These are phyloP conservation scores for Anguilla pacifica DNA, from an alignment of 2,797 vertebrate species.

Conservation along the genomic window DNA sequence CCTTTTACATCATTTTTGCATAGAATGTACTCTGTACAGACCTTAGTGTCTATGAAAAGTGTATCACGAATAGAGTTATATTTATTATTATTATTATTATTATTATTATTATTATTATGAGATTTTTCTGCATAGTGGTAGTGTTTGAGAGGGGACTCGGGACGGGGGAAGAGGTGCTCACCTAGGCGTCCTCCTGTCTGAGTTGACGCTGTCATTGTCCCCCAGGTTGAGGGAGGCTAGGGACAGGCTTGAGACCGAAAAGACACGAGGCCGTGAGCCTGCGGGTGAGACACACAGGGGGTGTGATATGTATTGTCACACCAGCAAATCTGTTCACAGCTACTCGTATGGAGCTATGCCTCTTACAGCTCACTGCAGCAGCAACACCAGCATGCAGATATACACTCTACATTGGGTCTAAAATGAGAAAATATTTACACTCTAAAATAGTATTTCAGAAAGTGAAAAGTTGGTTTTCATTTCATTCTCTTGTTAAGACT, in stretches of 20 bases:
- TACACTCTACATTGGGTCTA: neutral
- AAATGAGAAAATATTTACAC: neutral
- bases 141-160: neutral
- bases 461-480: neutral
- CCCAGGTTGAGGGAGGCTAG: slow-evolving; percentile 92
- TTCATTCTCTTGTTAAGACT: too few relatives aligned
- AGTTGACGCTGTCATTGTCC: slow-evolving; percentile 83
- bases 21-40: neutral
- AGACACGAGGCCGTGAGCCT: slow-evolving; percentile 83
- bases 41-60: too few relatives aligned
- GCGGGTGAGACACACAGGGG: slow-evolving; percentile 57
- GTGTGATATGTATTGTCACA: slow-evolving; percentile 20
- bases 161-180: slow-evolving; percentile 55
- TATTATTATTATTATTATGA: neutral
- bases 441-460: neutral
- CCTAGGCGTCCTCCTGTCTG: slow-evolving; percentile 90
- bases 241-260: slow-evolving; percentile 92
- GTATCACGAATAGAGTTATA: too few relatives aligned
- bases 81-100: neutral
- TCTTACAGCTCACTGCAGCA: slow-evolving; percentile 5
- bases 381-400: slow-evolving; percentile 29
- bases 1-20: neutral
- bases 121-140: neutral
- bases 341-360: neutral
- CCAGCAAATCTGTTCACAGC: slow-evolving; percentile 59